Base-by-base conservation (phyloP, 2,797 vertebrate species). In the Diplodus puntazzo region DNA sequence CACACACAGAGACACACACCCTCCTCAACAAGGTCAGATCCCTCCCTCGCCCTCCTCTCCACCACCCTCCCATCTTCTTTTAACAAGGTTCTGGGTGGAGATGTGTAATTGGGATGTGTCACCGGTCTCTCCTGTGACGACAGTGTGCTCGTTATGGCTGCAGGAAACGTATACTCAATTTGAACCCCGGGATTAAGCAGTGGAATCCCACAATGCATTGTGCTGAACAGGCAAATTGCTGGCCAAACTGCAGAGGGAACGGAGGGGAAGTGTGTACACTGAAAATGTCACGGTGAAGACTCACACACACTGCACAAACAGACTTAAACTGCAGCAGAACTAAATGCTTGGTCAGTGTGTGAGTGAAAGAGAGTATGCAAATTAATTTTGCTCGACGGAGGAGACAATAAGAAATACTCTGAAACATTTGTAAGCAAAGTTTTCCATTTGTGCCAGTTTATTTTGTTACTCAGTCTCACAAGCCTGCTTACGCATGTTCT, bases 141-240 rank as follows among this genome's bases (percentile, higher is more conserved):
- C 82, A 57, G 73, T 46, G 58, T 14, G 34, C 82, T 89, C 34
- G 7, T 87, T 86, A 81, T 46, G 50, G 85, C 83, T 81, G 75
- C 74, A 60, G 75, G 77, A 63, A 68, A 81, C 27, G 48, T 73
- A 75, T 34, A 60, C 72, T 87, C 80, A 69, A 73, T 85, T 75
- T 70, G 83, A 91, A 89, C 86, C 77, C 50, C 14, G 11, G 79
- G 82, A 92, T 88, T 89, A 90, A 81, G 75, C 61, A 71, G 64
- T n/a, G 46, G 39, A 50, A 78, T 89, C 80, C 79, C 87, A 91
- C 79, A 89, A 84, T 89, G 86, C 86, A 83, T 77, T 88, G 79
- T 79, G 89, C 87, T 90, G 85, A 90, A 86, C 1, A 34, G 79
- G 75, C 82, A 83, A 75, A 88, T 54, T 27, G 64, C 65, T 11